Evolutionary conservation across 2,888 invertebrate species (phyloP).

Genomic region (Notodonta dromedarius): DNA sequence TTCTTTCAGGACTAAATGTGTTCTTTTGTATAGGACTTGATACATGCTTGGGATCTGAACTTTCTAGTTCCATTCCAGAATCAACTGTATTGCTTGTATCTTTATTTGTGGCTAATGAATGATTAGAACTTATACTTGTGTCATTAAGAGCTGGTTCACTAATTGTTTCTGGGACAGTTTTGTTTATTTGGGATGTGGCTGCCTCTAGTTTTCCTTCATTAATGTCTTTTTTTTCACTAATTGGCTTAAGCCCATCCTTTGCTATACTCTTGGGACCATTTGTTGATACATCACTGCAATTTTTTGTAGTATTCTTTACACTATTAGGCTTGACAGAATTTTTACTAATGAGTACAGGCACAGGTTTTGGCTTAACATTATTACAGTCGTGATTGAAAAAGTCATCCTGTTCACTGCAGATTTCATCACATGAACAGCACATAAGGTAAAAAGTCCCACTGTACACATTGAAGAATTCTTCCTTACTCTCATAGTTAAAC

Average conservation of each 20-base stretch:
- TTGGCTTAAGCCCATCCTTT: slow-evolving; percentile 53
- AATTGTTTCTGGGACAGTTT: slow-evolving; percentile 43
- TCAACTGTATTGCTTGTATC: slow-evolving; percentile 59
- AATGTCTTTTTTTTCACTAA: slow-evolving; percentile 61
- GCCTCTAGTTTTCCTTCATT: slow-evolving; percentile 57
- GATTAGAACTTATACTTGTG: slow-evolving; percentile 60
- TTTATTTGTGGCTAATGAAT: slow-evolving; percentile 54
- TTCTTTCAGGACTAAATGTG: slow-evolving; percentile 41
- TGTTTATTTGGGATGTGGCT: slow-evolving; percentile 50
- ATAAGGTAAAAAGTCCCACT: slow-evolving; percentile 89
- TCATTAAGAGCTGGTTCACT: slow-evolving; percentile 60
- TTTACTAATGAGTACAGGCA: slow-evolving; percentile 78
- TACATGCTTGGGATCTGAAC: slow-evolving; percentile 49
- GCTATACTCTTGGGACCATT: slow-evolving; percentile 60
- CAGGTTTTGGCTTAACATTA: slow-evolving; percentile 77
- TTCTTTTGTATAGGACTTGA: slow-evolving; percentile 51
- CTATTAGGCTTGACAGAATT: slow-evolving; percentile 67
- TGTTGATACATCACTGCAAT: slow-evolving; percentile 51
- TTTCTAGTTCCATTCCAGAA: slow-evolving; percentile 59
- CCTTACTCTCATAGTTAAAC: slow-evolving; percentile 86
- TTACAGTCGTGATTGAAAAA: slow-evolving; percentile 90
- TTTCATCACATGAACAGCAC: slow-evolving; percentile 92
- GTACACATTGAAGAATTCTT: slow-evolving; percentile 87
- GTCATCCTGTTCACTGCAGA: slow-evolving; percentile 90
- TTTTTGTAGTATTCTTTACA: slow-evolving; percentile 58